Evolutionary conservation across 2,888 invertebrate species (phyloP), one percentile per base, ranked within the genome.

Genomic region (Adelphocoris suturalis): DNA sequence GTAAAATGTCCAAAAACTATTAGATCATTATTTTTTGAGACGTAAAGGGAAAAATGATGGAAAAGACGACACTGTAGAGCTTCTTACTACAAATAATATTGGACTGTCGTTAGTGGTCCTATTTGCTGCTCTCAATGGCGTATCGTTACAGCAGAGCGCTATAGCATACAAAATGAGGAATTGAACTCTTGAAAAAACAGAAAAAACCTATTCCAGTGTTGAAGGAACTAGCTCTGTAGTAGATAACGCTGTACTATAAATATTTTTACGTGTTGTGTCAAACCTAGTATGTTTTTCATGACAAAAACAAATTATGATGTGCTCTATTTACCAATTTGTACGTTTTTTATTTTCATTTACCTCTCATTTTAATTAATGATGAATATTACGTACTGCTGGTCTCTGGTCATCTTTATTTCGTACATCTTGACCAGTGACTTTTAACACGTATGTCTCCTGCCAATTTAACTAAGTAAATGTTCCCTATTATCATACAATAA

Each of bases 211-310:
- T 46, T 52, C 47, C 82, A 5, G n/a, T 11, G 55, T 52, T 52
- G 76, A 37, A 86, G 76, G 48, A 84, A 86, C 52, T 90, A 90
- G 90, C 86, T 90, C 78, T 90, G 90, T 90, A 86, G 75, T 90
- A 90, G 90, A 57, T 86, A 89, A 85, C 57, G 57, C 85, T 46
- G 90, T 90, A 76, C 75, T 89, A 48, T 82, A 19, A 82, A 47
- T 89, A 89, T 82, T 89, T 90, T 90, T 90, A 90, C 85, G 90
- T 90, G 90, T 90, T 90, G 90, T 90, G 86, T 78, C 78, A 88
- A 86, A 78, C 75, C 55, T 85, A 86, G 86, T 86, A 76, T 52
- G 75, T 48, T 46, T 86, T 86, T 75, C 68, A 52, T 86, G 48
- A 57, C 46, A 27, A 86, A n/a, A 57, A 86, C n/a, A 46, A 57